Evolutionary conservation across 2,888 invertebrate species (phyloP), one percentile per base, ranked within the genome.

Genomic region (Trachelus iudaicus): DNA sequence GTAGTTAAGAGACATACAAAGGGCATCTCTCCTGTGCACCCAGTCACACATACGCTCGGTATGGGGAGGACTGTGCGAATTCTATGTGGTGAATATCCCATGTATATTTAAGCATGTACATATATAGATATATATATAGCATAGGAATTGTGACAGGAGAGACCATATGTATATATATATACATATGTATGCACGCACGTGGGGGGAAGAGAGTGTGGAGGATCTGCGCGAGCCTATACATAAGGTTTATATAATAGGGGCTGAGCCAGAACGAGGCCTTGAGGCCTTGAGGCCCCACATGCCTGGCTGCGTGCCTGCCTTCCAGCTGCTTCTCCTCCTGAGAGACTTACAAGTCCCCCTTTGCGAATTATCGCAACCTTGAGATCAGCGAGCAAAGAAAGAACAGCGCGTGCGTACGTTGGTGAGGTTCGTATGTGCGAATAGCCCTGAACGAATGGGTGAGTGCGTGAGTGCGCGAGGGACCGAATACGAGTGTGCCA

Each of bases 321-420:
- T 76, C 84, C 88, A 88, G 86, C 87, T 88, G 88, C 87, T 80
- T 80, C 80, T 82, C 81, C 79, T 77, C 76, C 74, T 76, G 75
- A 76, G 80, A 83, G 80, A 69, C 79, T 79, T 80, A 79, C 79
- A 75, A 80, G 79, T 81, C 77, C 73, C 79, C 75, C 75, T 71
- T 79, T 77, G 76, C 77, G 82, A 86, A 86, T 86, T 84, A 85
- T 83, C 83, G 83, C 83, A 83, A 82, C 86, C 86, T 86, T 86
- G 84, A 80, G 77, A 79, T 79, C 80, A 77, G 75, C 73, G 76
- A 69, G 69, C 69, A 73, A 75, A 76, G 71, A 83, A 77, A 83
- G 82, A 80, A 79, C 80, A 74, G 81, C 81, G 77, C 84, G 82
- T 79, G 80, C 79, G 79, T 34, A 68, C 79, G 73, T 40, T 15